Evolutionary conservation across 2,113 vertebrate genomes (phyloP).

Genomic region (Hirundichthys speculiger): DNA sequence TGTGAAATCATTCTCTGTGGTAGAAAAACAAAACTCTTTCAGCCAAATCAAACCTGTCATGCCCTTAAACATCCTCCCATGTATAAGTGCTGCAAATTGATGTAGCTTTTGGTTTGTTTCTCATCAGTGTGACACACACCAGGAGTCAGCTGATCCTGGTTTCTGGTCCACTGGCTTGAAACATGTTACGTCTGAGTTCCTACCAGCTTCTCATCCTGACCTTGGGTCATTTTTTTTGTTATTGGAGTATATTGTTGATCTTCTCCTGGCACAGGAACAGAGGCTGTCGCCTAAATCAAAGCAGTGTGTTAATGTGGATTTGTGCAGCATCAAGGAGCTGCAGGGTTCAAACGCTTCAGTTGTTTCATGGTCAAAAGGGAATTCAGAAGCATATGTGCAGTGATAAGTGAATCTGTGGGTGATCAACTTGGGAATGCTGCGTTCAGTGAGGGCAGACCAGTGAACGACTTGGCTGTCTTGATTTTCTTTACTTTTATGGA

Average conservation of each 20-base stretch:
- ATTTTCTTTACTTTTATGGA: background rate
- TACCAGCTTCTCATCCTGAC: conserved; percentile 25
- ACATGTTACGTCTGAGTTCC: conserved; percentile 6
- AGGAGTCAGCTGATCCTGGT: conserved; percentile 18
- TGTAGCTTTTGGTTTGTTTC: background rate
- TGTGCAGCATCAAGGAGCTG: conserved; percentile 32
- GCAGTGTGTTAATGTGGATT: conserved; percentile 48
- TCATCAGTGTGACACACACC: background rate
- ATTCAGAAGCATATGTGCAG: conserved; percentile 9
- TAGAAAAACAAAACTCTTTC: conserved; percentile 3
- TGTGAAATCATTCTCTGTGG: conserved; percentile 26
- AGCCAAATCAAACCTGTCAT: background rate
- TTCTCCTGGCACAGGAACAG: conserved; percentile 52
- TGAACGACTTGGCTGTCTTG: background rate
- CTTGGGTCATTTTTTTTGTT: conserved; percentile 23
- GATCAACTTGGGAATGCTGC: conserved; percentile 7
- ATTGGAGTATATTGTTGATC: conserved; percentile 49
- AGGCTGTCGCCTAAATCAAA: conserved; percentile 62
- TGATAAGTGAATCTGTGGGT: conserved; percentile 1
- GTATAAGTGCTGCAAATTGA: background rate
- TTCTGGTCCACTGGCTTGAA: conserved; percentile 28
- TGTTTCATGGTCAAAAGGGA: conserved; percentile 25
- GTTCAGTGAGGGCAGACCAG: background rate
- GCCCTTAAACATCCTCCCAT: conserved; percentile 8
- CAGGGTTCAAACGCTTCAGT: conserved; percentile 33